These are phyloP conservation scores for Parnassius mnemosyne DNA, from an alignment of 2,888 invertebrate genomes.

Conservation along the genomic window DNA sequence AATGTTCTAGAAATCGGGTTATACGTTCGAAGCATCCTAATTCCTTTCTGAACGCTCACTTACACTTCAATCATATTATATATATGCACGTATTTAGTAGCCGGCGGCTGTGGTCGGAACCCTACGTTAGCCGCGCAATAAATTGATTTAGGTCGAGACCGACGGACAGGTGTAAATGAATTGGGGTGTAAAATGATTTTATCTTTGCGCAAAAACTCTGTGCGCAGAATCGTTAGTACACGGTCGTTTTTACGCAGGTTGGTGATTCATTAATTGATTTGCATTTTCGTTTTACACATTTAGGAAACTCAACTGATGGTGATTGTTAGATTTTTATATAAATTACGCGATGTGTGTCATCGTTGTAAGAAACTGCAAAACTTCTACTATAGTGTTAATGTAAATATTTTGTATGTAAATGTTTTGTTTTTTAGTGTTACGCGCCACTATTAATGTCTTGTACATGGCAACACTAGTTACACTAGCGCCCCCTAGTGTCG, in stretches of 20 bases:
- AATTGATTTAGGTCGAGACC: constrained; percentile 51
- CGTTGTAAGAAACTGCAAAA: too few relatives aligned
- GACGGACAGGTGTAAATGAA: constrained; percentile 50
- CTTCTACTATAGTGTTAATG: too few relatives aligned
- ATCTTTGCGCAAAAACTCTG: constrained; percentile 20
- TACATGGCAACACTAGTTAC: too few relatives aligned
- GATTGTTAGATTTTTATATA: too few relatives aligned
- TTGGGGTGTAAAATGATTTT: constrained; percentile 42
- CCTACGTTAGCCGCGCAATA: constrained; percentile 26
- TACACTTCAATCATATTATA: constrained; percentile 11
- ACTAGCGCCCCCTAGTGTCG: too few relatives aligned
- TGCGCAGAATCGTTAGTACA: constrained; percentile 10
- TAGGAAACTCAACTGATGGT: background rate
- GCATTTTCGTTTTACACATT: background rate
- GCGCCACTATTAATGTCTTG: too few relatives aligned
- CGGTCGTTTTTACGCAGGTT: background rate
- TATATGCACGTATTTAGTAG: constrained; percentile 12
- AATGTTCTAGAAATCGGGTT: constrained; percentile 6
- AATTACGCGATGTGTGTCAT: too few relatives aligned
- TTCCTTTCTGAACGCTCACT: constrained; percentile 13
- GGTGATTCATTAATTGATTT: constrained; percentile 20
- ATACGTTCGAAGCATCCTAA: constrained; percentile 5
- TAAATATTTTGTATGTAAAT: too few relatives aligned
- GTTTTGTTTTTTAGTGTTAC: too few relatives aligned
- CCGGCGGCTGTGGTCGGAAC: constrained; percentile 20